Percentiles rank a stretch among this genome's conserved stretches.
These are phyloP conservation scores for Gobio occitaniae DNA, from an alignment of 2,797 vertebrate species.

Conservation along the genomic window DNA sequence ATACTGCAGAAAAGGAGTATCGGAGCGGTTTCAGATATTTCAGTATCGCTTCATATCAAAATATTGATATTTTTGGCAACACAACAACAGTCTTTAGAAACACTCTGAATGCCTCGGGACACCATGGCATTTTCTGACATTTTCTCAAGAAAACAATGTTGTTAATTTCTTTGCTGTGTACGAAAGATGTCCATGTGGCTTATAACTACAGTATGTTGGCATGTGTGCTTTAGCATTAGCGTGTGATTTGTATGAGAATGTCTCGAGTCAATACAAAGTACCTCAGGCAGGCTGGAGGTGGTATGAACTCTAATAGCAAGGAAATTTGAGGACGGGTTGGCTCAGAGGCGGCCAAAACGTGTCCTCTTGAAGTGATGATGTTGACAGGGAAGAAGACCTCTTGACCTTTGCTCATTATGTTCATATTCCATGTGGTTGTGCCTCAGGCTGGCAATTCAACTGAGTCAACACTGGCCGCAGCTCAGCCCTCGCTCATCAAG, in stretches of 20 bases:
- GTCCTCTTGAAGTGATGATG: constrained; percentile 80
- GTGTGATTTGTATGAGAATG: neutral
- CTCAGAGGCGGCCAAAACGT: constrained; percentile 69
- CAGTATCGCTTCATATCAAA: too few relatives aligned
- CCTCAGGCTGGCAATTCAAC: constrained; percentile 81
- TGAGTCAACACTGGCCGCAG: constrained; percentile 78
- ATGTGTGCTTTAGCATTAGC: constrained; percentile 15
- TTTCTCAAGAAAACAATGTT: neutral
- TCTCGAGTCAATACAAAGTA: constrained; percentile 70
- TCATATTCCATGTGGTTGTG: constrained; percentile 74
- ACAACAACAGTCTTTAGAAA: neutral
- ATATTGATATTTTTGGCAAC: too few relatives aligned
- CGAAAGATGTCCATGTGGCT: neutral
- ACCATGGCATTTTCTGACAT: constrained; percentile 1
- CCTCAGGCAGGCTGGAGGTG: constrained; percentile 71
- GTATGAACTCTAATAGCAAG: constrained; percentile 75
- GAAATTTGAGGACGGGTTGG: constrained; percentile 72
- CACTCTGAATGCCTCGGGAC: neutral
- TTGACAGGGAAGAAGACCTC: constrained; percentile 78
- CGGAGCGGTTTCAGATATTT: too few relatives aligned
- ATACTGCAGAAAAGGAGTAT: too few relatives aligned
- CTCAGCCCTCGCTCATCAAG: constrained; percentile 62
- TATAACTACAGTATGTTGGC: neutral
- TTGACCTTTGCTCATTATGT: constrained; percentile 84
- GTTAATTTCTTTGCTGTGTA: neutral